Conservation (phyloP, 2,888 invertebrate genomes). For the Plagodis pulveraria region DNA sequence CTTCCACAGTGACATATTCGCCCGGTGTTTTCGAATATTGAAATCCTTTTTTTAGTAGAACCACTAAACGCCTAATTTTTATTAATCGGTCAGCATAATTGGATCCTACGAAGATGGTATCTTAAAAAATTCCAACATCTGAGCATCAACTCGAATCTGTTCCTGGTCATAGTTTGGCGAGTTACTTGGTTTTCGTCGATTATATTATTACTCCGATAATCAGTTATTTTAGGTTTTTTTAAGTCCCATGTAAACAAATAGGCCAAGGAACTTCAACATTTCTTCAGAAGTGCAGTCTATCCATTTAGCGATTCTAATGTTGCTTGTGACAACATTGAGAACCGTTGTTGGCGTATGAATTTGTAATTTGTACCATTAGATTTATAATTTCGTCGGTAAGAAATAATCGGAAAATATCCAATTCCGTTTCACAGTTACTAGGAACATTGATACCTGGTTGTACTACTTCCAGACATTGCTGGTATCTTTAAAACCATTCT, state of each 20-base stretch:
- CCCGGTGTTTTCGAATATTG: neutral
- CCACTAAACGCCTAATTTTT: slow-evolving; percentile 1
- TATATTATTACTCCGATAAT: slow-evolving; percentile 16
- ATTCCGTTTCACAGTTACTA: too few relatives aligned
- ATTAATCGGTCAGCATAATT: slow-evolving; percentile 6
- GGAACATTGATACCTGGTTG: neutral
- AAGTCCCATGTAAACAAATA: slow-evolving; percentile 16
- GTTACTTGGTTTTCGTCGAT: slow-evolving; percentile 17
- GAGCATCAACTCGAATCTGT: slow-evolving; percentile 7
- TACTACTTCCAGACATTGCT: neutral
- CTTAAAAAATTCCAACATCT: slow-evolving; percentile 7
- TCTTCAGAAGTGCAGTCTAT: slow-evolving; percentile 11
- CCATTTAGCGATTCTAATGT: slow-evolving; percentile 11
- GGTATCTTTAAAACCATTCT: too few relatives aligned
- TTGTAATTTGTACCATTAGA: too few relatives aligned
- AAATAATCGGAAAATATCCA: too few relatives aligned
- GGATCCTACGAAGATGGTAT: slow-evolving; percentile 2
- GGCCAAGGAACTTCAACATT: slow-evolving; percentile 17
- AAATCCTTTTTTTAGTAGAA: neutral
- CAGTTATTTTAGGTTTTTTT: slow-evolving; percentile 14
- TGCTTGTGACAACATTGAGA: slow-evolving; percentile 5
- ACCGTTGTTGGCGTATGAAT: too few relatives aligned
- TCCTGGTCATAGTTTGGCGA: slow-evolving; percentile 12
- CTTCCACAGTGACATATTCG: neutral
- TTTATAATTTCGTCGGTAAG: too few relatives aligned